These are phyloP conservation scores for Drosophila asahinai DNA, from an alignment of 1,140 invertebrate genomes.

Conservation along the genomic window DNA sequence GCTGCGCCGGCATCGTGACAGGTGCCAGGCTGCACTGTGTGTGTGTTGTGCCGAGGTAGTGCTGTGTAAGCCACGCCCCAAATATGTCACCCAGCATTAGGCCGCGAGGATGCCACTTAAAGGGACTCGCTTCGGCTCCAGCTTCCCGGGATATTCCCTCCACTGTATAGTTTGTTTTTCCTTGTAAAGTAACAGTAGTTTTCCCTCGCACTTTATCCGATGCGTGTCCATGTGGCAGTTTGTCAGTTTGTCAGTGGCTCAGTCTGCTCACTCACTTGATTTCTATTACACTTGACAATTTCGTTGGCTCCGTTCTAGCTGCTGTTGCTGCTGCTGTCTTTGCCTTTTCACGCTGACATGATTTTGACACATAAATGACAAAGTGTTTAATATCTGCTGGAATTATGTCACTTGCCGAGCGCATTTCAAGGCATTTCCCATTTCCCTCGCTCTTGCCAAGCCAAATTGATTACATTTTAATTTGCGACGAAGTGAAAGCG, in stretches of 20 bases:
- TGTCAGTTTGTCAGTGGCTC: slow-evolving; percentile 49
- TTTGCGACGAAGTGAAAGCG: slow-evolving; percentile 51
- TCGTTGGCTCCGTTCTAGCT: slow-evolving; percentile 22
- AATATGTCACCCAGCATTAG: slow-evolving; percentile 62
- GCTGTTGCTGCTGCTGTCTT: slow-evolving; percentile 12
- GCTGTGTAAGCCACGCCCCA: slow-evolving; percentile 48
- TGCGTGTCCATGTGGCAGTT: slow-evolving; percentile 41
- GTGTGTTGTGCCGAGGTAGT: slow-evolving; percentile 17
- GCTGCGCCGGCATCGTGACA: slow-evolving; percentile 38
- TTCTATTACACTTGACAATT: slow-evolving; percentile 66
- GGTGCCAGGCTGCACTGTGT: slow-evolving; percentile 36
- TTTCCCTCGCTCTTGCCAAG: slow-evolving; percentile 2
- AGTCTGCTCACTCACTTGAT: slow-evolving; percentile 54
- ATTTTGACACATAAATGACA: slow-evolving; percentile 77
- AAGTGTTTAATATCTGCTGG: slow-evolving; percentile 68
- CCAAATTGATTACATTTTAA: slow-evolving; percentile 63
- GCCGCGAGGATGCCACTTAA: slow-evolving; percentile 53
- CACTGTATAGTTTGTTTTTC: background rate
- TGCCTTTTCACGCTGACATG: slow-evolving; percentile 65
- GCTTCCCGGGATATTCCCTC: slow-evolving; percentile 7
- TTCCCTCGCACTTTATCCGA: slow-evolving; percentile 1
- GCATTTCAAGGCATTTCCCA: slow-evolving; percentile 17
- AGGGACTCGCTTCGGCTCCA: slow-evolving; percentile 20
- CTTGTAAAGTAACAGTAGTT: background rate
- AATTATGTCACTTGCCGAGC: slow-evolving; percentile 55